Evolutionary conservation across 53 echinoderm and acorn worm genomes (phyloP), one percentile per base, ranked within the genome.

Genomic region (Hippasteria phrygiana): DNA sequence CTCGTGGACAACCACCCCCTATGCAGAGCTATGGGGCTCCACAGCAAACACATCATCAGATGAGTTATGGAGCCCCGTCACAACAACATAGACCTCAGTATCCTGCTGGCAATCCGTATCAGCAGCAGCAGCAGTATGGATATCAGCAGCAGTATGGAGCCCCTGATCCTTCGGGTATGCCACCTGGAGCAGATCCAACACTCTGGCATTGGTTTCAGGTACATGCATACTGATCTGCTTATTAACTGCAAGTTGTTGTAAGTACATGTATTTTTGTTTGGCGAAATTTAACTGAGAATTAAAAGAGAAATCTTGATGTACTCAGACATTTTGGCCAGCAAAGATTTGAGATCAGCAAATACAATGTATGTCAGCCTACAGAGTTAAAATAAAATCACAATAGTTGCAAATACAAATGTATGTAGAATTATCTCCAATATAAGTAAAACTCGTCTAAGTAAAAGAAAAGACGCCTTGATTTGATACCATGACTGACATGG

Each of bases 141-240:
- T 39, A 70, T 29, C 74, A 87, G 39, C 54, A 56, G 43, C 73
- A 56, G 35, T 47, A 88, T 75, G 88, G 92, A 35, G 87, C 80
- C 85, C 85, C 77, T 55, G 34, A 87, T 14, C 54, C 62, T 50
- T 67, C 73, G 32, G 92, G 90, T 36, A 73, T 67, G 33, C 89
- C 94, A 10, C 93, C 93, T 33, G 91, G 91, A 70, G 96, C 86
- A 91, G 94, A 96, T 76, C 91, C 94, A 87, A 88, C 77, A 29
- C 78, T 96, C 12, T 96, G 96, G 96, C 79, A 90, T 29, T 96
- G 96, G 96, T 96, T 96, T 88, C 90, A 93, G 89, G 96, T 96
- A 70, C 59, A 26, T 53, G 29, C 39, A 80, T 85, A 14, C 50
- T 38, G 33, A 55, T 0, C 0, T 4, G 17, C 26, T 16, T 48